phyloP scores from a whole-genome alignment of 2,888 invertebrate genomes.

The Plagiodera versicolora region DNA sequence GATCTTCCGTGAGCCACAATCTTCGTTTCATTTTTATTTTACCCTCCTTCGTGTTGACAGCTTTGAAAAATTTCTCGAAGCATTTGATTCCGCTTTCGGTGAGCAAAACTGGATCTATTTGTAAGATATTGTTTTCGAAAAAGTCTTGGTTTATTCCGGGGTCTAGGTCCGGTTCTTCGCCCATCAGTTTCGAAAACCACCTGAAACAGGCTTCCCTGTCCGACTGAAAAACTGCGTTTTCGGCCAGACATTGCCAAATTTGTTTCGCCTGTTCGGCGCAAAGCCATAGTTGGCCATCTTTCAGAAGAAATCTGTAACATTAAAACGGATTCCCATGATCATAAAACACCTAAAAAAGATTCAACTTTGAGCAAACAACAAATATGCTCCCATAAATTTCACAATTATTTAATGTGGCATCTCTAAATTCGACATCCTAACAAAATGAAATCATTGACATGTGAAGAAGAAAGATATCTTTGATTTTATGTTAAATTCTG shows the following conservation, averaged over 20 bases:
- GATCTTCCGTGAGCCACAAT: conserved; percentile 86
- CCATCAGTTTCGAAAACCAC: conserved; percentile 97
- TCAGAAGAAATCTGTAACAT: conserved; percentile 73
- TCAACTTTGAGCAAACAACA: no score
- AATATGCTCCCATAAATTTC: no score
- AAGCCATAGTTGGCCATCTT: conserved; percentile 95
- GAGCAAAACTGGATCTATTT: conserved; percentile 85
- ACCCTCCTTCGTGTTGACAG: conserved; percentile 93
- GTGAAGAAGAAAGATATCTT: no score
- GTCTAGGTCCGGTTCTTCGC: conserved; percentile 95
- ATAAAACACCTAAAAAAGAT: no score
- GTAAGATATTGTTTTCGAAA: conserved; percentile 92
- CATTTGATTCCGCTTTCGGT: conserved; percentile 96
- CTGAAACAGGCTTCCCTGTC: conserved; percentile 97
- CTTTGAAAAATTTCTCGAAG: conserved; percentile 86
- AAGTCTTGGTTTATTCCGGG: conserved; percentile 95
- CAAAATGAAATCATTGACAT: no score
- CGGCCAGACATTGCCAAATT: conserved; percentile 95
- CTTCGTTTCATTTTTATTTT: conserved; percentile 86
- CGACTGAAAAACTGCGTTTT: conserved; percentile 86
- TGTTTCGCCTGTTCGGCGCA: conserved; percentile 96
- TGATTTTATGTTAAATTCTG: no score
- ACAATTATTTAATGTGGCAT: no score
- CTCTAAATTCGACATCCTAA: no score
- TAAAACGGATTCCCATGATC: not conserved